phyloP scores from a whole-genome alignment of 1,140 invertebrate genomes.

The Panagrolaimus sp. region DNA sequence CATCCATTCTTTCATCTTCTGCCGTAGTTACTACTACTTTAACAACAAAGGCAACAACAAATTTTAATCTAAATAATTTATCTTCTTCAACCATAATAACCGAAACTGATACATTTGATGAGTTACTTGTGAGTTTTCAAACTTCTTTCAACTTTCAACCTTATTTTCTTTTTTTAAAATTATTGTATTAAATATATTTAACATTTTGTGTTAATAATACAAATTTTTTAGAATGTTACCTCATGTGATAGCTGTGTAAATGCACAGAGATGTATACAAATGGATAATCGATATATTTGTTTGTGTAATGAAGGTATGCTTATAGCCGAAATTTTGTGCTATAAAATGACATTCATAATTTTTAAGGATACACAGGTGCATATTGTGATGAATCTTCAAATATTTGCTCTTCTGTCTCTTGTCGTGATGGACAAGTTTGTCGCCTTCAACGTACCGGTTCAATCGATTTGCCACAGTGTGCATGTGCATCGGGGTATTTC shows the following conservation, averaged over 20 bases:
- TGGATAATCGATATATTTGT: constrained; percentile 7
- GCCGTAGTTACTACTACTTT: too few relatives aligned
- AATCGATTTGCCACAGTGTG: not conserved
- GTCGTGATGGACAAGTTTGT: not conserved
- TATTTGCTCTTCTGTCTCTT: not conserved
- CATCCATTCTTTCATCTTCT: too few relatives aligned
- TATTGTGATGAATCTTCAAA: not conserved
- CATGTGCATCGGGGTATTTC: not conserved
- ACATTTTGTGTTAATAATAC: too few relatives aligned
- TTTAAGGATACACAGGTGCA: constrained; percentile 1
- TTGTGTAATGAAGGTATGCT: not conserved
- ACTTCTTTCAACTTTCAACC: too few relatives aligned
- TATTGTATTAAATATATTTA: not conserved
- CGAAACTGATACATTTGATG: not conserved
- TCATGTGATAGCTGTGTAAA: constrained; percentile 12
- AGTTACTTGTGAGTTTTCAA: not conserved
- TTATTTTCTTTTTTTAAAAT: not conserved
- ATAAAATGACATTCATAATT: too few relatives aligned
- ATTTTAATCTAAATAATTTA: too few relatives aligned
- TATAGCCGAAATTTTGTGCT: too few relatives aligned
- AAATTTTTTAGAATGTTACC: constrained; percentile 18
- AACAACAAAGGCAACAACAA: too few relatives aligned
- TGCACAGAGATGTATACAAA: constrained; percentile 8
- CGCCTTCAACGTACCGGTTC: not conserved
- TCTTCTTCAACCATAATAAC: too few relatives aligned